phyloP scores from a whole-genome alignment of 2,888 invertebrate species.

The Nudaria mundana region DNA sequence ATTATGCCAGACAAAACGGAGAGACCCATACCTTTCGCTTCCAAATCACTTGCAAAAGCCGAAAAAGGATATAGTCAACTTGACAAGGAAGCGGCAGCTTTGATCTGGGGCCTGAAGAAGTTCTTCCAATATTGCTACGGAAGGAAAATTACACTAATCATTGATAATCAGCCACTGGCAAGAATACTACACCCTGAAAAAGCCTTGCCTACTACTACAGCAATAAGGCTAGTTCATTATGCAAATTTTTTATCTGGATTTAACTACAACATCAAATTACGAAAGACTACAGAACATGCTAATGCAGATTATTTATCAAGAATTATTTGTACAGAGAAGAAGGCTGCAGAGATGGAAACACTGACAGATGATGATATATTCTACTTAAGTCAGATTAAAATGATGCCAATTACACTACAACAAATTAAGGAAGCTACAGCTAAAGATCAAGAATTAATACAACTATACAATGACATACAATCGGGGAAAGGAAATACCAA shows the following conservation, averaged over 20 bases:
- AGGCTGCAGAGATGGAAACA: too few relatives aligned
- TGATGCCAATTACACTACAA: too few relatives aligned
- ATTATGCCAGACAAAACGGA: neutral
- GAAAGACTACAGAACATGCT: neutral
- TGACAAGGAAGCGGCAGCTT: neutral
- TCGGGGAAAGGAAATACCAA: too few relatives aligned
- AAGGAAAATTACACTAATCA: neutral
- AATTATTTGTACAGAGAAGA: too few relatives aligned
- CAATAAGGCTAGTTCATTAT: neutral
- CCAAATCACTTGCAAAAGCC: neutral
- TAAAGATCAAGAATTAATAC: too few relatives aligned
- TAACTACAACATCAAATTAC: neutral
- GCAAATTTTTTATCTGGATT: neutral
- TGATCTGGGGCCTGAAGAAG: neutral
- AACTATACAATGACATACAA: too few relatives aligned
- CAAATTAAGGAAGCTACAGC: too few relatives aligned
- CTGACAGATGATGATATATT: too few relatives aligned
- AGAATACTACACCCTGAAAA: neutral
- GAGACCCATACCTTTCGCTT: neutral
- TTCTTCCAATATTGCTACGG: neutral
- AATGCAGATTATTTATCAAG: neutral
- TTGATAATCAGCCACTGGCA: neutral
- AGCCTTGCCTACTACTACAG: neutral
- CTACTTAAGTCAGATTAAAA: too few relatives aligned
- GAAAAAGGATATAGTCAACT: neutral